Conservation (phyloP, 2,888 invertebrate genomes). For the Notodonta ziczac region DNA sequence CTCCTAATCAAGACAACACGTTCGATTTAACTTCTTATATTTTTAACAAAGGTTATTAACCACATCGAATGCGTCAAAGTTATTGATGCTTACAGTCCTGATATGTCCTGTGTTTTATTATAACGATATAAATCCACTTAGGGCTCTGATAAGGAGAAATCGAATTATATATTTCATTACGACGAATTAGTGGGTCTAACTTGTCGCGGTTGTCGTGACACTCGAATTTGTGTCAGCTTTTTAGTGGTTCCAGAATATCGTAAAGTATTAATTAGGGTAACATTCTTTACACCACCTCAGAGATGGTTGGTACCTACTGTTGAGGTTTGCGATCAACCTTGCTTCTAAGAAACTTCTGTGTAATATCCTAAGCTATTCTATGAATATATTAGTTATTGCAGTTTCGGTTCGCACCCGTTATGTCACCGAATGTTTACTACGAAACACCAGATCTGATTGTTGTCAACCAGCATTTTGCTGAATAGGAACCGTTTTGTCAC, state of each 20-base stretch:
- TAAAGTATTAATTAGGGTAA: constrained; percentile 10
- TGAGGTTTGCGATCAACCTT: too few relatives aligned
- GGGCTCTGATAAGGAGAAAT: constrained; percentile 66
- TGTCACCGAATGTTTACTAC: too few relatives aligned
- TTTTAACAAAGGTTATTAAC: constrained; percentile 13
- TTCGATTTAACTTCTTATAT: constrained; percentile 7
- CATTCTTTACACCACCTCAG: not conserved
- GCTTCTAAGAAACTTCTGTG: too few relatives aligned
- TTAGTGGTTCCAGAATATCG: constrained; percentile 13
- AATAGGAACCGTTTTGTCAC: too few relatives aligned
- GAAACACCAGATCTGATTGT: too few relatives aligned
- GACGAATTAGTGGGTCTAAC: constrained; percentile 40
- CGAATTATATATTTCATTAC: constrained; percentile 74
- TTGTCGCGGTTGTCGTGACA: constrained; percentile 18
- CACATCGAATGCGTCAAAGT: constrained; percentile 29
- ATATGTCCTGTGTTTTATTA: constrained; percentile 64
- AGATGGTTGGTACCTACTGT: too few relatives aligned
- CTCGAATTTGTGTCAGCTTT: constrained; percentile 10
- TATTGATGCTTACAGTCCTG: constrained; percentile 50
- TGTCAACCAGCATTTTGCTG: too few relatives aligned
- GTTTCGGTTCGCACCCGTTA: too few relatives aligned
- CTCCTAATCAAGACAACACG: constrained; percentile 4
- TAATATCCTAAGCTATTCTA: too few relatives aligned
- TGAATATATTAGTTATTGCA: too few relatives aligned
- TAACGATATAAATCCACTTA: constrained; percentile 72